Evolutionary conservation across 2,797 vertebrate species (phyloP), one percentile per base, ranked within the genome.

Genomic region (Lutjanus campechanus): DNA sequence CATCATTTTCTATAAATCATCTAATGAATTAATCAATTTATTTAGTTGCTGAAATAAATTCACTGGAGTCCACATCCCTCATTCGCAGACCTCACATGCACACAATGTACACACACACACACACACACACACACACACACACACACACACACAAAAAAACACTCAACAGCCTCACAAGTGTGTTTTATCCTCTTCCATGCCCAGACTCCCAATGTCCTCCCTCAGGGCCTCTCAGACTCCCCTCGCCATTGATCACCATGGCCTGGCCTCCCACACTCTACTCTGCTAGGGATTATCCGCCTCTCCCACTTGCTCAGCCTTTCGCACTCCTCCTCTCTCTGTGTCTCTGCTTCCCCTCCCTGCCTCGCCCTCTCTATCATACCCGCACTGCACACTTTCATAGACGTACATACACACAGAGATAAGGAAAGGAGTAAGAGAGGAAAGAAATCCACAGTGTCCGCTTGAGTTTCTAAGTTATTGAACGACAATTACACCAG

Each of bases 221-320:
- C 82, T 59, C 44, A 79, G 86, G 81, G 70, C 81, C 79, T 77
- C 81, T 83, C 74, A 73, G 65, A 77, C 83, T 85, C 78, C 58
- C 73, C 46, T 87, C 40, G 1, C 73, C 87, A 88, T 85, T 84
- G 87, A 88, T 89, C 87, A 82, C 77, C 46, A 10, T 1, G 5
- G 50, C 76, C 82, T 46, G 19, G 68, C 79, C 85, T 84, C 85
- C 83, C 82, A 88, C 85, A 67, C 86, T 76, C 65, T 76, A 79
- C 83, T 82, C 79, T 85, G 61, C 66, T 2, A 11, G 73, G 68
- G 87, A 90, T 91, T 83, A 89, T 83, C 84, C 82, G 76, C 80
- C 82, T 73, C 83, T 84, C 67, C 71, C 73, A 63, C 76, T 71
- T 51, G 65, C 58, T 77, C 58, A 69, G 50, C 68, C 66, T 78